Percentiles rank a stretch among this genome's conserved stretches.
phyloP scores from a whole-genome alignment of 2,888 invertebrate genomes.

The Caenorhabditis virilis region DNA sequence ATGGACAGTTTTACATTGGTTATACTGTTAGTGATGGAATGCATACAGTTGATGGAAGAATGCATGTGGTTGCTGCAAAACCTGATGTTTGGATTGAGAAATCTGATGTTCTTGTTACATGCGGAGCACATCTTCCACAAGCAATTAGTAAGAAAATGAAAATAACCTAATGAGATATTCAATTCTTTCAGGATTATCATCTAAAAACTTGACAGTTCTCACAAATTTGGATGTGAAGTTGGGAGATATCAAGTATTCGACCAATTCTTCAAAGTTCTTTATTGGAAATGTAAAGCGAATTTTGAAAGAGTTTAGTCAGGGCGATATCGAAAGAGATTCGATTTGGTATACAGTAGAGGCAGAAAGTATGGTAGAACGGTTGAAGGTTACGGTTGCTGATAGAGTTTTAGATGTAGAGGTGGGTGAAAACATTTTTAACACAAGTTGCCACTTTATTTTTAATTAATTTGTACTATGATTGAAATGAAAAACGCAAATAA shows the following conservation, averaged over 20 bases:
- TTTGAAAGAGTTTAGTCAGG: constrained; percentile 42
- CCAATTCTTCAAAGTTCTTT: constrained; percentile 24
- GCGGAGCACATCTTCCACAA: constrained; percentile 15
- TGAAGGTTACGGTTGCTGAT: constrained; percentile 41
- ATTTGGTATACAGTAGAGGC: constrained; percentile 32
- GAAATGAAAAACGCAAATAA: background rate
- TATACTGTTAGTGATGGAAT: constrained; percentile 62
- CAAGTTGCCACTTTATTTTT: no score
- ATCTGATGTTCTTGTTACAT: constrained; percentile 17
- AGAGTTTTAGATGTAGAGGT: constrained; percentile 23
- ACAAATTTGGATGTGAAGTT: constrained; percentile 54
- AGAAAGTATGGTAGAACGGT: constrained; percentile 21
- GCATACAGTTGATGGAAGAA: constrained; percentile 41
- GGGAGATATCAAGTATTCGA: constrained; percentile 44
- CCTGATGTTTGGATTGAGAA: constrained; percentile 52
- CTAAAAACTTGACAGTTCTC: constrained; percentile 44
- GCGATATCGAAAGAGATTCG: constrained; percentile 18
- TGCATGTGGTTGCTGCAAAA: constrained; percentile 42
- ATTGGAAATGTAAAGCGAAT: constrained; percentile 17
- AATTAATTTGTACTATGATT: no score
- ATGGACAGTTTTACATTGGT: constrained; percentile 28
- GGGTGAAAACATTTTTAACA: no score
- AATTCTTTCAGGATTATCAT: no score
- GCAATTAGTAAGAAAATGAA: no score
- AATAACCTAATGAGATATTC: no score